A percentile compares a stretch with the other conserved stretches of the same genome.
These are phyloP conservation scores for Dromococcyx pavoninus DNA, from an alignment of 2,797 vertebrate species.

Conservation along the genomic window DNA sequence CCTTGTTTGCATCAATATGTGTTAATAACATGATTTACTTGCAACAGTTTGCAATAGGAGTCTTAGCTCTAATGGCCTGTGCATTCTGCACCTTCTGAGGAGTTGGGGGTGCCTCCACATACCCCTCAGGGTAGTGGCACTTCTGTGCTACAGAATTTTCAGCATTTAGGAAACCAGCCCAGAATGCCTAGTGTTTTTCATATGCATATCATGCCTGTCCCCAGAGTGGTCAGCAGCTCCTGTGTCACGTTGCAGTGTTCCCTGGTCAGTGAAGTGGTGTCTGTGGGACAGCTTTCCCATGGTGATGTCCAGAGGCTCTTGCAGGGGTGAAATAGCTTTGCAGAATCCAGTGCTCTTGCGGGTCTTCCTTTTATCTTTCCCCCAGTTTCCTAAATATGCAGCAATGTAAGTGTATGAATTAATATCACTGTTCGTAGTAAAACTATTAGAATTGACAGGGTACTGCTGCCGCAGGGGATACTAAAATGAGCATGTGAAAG, in stretches of 20 bases:
- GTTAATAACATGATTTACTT: not conserved
- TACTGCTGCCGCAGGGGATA: not conserved
- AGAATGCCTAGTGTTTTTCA: not conserved
- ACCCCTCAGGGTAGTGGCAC: accelerated
- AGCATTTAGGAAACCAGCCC: not conserved
- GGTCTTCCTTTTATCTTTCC: not conserved
- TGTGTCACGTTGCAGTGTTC: accelerated
- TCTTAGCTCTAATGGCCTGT: not conserved
- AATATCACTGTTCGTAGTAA: not conserved
- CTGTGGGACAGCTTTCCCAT: not conserved
- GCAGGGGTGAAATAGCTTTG: not conserved
- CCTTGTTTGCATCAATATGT: not conserved
- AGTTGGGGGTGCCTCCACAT: not conserved
- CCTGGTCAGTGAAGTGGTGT: not conserved
- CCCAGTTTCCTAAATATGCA: not conserved
- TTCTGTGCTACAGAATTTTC: not conserved
- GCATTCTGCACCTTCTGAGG: not conserved
- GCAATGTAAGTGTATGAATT: not conserved
- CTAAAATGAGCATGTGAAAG: not conserved
- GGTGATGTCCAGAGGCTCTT: not conserved
- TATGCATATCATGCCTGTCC: accelerated
- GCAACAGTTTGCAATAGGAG: not conserved
- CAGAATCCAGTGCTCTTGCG: not conserved
- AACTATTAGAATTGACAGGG: not conserved
- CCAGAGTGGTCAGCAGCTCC: not conserved